Evolutionary conservation across 2,113 vertebrate genomes (phyloP), one percentile per base, ranked within the genome.

Genomic region (Labeo rohita): DNA sequence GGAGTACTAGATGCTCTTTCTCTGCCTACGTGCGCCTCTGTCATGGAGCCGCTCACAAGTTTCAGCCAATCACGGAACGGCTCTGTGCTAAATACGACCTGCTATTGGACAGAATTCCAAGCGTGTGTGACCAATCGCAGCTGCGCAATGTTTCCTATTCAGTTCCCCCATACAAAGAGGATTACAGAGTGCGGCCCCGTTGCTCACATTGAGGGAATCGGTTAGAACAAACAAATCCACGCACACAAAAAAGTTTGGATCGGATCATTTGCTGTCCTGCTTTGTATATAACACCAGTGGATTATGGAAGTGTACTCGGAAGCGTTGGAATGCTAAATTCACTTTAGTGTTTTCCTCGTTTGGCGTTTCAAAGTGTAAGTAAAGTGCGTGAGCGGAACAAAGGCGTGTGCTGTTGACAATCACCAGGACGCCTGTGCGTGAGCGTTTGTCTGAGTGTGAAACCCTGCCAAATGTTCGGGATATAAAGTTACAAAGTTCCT

Each of bases 161-260:
- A 89, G 85, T 87, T 89, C 85, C 88, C 66, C 54, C 66, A 61
- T 92, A 92, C 92, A 92, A 91, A 92, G 92, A 81, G 81, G 75
- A 88, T 90, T 89, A 91, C 83, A 80, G 85, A 78, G 87, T 63
- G 85, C 76, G 73, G 70, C 72, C 56, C 77, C 54, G 21, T 13
- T 43, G 84, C 70, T 83, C 52, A 43, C 39, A 63, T 61, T 72
- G 73, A 54, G 21, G 52, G 65, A 75, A 45, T 63, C 34, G 56
- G 36, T 65, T 83, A 34, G 50, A 75, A 49, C 52, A 81, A 83
- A 75, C 77, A 84, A 80, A 84, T 76, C 34, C 16, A 43, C 39
- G 45, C 49, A 59, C 66, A 45, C 50, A 28, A n/a, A 74, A 74
- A 87, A 89, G 56, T 21, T 66, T 66, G 82, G 65, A 80, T 84